These are phyloP conservation scores for Oreotragus oreotragus DNA, from an alignment of 2,113 vertebrate genomes.

Conservation along the genomic window DNA sequence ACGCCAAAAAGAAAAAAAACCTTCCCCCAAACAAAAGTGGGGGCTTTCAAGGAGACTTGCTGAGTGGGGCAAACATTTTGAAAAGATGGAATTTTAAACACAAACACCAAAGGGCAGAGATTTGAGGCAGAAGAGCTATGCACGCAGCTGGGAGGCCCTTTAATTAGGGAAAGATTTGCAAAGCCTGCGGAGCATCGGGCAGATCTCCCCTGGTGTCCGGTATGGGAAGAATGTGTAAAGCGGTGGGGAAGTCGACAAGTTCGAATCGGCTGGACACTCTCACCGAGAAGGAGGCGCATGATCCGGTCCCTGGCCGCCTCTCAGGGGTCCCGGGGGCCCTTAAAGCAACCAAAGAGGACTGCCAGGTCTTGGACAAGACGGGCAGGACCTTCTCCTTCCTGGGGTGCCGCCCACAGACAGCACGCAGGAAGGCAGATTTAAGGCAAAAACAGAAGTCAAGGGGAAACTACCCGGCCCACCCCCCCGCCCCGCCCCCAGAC, in stretches of 20 bases:
- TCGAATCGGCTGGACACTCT: not conserved
- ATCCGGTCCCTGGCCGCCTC: not conserved
- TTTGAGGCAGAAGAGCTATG: not conserved
- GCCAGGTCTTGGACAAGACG: not conserved
- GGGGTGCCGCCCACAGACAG: not conserved
- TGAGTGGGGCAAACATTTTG: conserved; percentile 23
- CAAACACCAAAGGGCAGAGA: conserved; percentile 44
- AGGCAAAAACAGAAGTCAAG: not conserved
- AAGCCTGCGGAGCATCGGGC: not conserved
- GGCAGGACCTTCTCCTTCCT: not conserved
- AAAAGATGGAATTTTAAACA: conserved; percentile 50
- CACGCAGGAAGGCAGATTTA: rapidly evolving
- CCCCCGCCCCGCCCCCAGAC: rapidly evolving
- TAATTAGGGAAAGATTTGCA: not conserved
- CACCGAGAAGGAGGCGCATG: rapidly evolving
- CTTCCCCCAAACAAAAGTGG: not conserved
- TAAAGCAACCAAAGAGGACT: not conserved
- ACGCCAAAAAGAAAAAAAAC: not conserved
- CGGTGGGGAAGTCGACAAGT: not conserved
- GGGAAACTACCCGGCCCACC: not conserved
- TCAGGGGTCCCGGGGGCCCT: not conserved
- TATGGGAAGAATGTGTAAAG: conserved; percentile 36
- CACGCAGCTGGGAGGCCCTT: not conserved
- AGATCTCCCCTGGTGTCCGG: not conserved
- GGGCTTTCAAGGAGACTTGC: conserved; percentile 23